These are phyloP conservation scores for Lymantria monacha DNA, from an alignment of 2,888 invertebrate species.

Conservation along the genomic window DNA sequence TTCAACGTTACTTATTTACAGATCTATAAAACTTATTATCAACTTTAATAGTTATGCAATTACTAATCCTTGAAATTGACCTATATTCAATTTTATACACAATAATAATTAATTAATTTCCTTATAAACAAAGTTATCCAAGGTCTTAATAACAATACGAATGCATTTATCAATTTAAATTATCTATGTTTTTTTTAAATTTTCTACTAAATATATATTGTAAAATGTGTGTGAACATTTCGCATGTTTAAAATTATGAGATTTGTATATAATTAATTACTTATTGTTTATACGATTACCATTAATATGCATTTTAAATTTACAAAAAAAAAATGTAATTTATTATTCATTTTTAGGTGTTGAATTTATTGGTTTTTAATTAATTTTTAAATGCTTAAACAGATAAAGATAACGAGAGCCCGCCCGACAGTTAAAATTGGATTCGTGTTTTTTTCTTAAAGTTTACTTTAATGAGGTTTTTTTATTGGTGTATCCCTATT, in stretches of 20 bases:
- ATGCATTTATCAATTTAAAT: constrained; percentile 13
- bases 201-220: background rate
- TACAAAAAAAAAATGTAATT: too few relatives aligned
- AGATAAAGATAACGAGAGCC: too few relatives aligned
- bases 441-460: too few relatives aligned
- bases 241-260: background rate
- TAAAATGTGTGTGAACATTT: background rate
- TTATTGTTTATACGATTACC: background rate
- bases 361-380: too few relatives aligned
- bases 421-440: too few relatives aligned
- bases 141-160: constrained; percentile 13
- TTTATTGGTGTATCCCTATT: too few relatives aligned
- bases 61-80: constrained; percentile 31
- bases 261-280: background rate
- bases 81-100: constrained; percentile 25
- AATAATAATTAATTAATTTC: constrained; percentile 22
- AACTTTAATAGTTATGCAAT: constrained; percentile 17
- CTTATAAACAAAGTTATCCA: constrained; percentile 20
- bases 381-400: too few relatives aligned
- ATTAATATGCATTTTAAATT: too few relatives aligned
- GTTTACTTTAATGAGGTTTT: too few relatives aligned
- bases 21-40: constrained; percentile 11
- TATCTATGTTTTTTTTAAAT: constrained; percentile 14
- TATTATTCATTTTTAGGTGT: too few relatives aligned
- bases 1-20: constrained; percentile 5